Evolutionary conservation across 2,888 invertebrate species (phyloP), one percentile per base, ranked within the genome.

Genomic region (Cryptus armator): DNA sequence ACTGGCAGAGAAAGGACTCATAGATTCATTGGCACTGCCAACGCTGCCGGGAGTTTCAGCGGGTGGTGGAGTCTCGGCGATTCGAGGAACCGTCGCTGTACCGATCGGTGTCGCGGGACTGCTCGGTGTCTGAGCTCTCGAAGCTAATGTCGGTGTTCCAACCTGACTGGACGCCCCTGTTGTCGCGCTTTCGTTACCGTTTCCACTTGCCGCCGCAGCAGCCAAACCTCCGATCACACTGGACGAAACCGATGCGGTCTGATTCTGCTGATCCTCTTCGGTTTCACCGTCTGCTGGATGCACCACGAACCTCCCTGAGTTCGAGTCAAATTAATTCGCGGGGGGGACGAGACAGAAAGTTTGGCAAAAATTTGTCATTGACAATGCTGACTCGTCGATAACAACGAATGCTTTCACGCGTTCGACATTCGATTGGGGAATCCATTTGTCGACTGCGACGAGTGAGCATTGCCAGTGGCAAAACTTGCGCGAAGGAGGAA

Each of bases 1-100:
- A 91, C 95, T 90, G 88, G 94, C 90, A 90, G 94, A 84, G 92
- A 95, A 91, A 89, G 95, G 91, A 92, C 94, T 93, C 93, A 94
- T 91, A 89, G 92, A 88, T 91, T 94, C 94, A 91, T 94, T 92
- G 92, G 93, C 88, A 93, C 94, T 92, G 89, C 93, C 89, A 81
- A 92, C 91, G 91, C 92, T 93, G 1, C 92, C 92, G 3, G 93
- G 93, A n/a, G 93, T 92, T 29, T 90, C 92, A 1, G 93, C 94
- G 10, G 94, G 94, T 3, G 95, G 94, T 51, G 94, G 93, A 5
- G 94, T 91, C 82, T 95, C 92, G 6, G 91, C 89, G 76, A 92
- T 93, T 62, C 91, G 90, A 9, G 92, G 92, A 19, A 92, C 90
- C 19, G 88, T 85, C 0, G 89, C 86, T 1, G 89, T 89, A 43